These are phyloP conservation scores for Gadus macrocephalus DNA, from an alignment of 2,113 vertebrate genomes.

Conservation along the genomic window DNA sequence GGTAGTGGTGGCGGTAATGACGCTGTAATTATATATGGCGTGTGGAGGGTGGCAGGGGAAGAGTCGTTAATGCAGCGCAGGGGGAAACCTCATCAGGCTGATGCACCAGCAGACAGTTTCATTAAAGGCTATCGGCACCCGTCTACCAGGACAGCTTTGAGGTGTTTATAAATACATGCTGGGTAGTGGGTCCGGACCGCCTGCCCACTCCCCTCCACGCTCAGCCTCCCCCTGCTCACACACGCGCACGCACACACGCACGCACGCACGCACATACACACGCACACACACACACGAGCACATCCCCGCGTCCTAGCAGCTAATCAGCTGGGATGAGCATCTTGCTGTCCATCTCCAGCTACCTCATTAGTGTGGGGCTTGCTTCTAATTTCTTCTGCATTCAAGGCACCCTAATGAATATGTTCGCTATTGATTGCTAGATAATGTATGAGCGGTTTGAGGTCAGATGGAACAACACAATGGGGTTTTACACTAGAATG, in stretches of 20 bases:
- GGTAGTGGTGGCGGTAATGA: constrained; percentile 51
- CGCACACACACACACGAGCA: too few relatives aligned
- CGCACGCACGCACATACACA: too few relatives aligned
- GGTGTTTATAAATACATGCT: constrained; percentile 62
- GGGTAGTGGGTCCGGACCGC: too few relatives aligned
- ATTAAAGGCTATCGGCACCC: constrained; percentile 58
- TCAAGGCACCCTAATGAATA: constrained; percentile 62
- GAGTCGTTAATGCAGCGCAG: constrained; percentile 55
- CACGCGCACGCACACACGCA: not conserved
- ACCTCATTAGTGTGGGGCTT: constrained; percentile 55
- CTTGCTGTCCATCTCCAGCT: constrained; percentile 37
- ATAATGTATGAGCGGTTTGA: constrained; percentile 35
- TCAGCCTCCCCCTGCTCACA: constrained; percentile 40
- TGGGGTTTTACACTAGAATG: too few relatives aligned
- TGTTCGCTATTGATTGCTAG: constrained; percentile 47
- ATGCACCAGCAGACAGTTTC: constrained; percentile 60
- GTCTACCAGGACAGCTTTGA: constrained; percentile 51
- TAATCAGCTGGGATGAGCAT: constrained; percentile 53
- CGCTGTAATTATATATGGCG: constrained; percentile 68
- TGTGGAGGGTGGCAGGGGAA: constrained; percentile 44
- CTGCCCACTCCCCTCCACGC: constrained; percentile 1
- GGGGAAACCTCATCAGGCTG: constrained; percentile 59
- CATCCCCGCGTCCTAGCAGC: constrained; percentile 9
- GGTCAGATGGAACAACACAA: too few relatives aligned
- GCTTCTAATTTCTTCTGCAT: constrained; percentile 61